Evolutionary conservation across 1,140 invertebrate species (phyloP), one percentile per base, ranked within the genome.

Genomic region (Ridgeia piscesae): DNA sequence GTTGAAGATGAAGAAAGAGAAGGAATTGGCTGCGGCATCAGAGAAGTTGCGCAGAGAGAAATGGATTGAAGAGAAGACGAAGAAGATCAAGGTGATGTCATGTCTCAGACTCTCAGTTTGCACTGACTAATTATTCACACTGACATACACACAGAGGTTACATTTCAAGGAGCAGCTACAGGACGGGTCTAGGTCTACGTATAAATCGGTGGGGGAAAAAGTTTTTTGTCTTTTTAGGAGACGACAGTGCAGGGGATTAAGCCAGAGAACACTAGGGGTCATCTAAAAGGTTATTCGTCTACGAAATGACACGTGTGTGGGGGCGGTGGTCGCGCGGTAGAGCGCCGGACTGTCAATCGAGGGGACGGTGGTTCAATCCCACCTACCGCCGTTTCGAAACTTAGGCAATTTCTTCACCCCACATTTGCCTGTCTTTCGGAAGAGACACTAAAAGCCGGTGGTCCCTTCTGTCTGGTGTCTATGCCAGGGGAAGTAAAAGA

Each of bases 51-150:
- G 95, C 21, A 94, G 96, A 93, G 96, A 96, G 93, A 95, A 95
- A 94, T 96, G 96, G 96, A 96, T 96, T 92, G 95, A 96, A 77
- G 95, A 96, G 50, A 96, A 96, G 93, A 96, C 96, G 0, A 96
- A 96, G 93, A 96, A 96, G 94, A 96, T 96, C 6, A 96, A 96
- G 94, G 95, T 95, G 93, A 4, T 42, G 42, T 42, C 42, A 42
- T 42, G 4, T n/a, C n/a, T n/a, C n/a, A n/a, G 91, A 34, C 8
- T 91, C 35, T 91, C 31, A 35, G 27, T 91, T 48, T 77, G 27
- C 58, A 21, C 2, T 1, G n/a, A 34, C 90, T 4, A 88, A 42
- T 91, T 91, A 2, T 58, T 34, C 33, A 92, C 14, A 9, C 14
- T 92, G 14, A 92, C 4, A 34, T 92, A 91, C 34, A n/a, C 90